Evolutionary conservation across 1,140 invertebrate species (phyloP), one percentile per base, ranked within the genome.

Genomic region (Meloidogyne floridensis): DNA sequence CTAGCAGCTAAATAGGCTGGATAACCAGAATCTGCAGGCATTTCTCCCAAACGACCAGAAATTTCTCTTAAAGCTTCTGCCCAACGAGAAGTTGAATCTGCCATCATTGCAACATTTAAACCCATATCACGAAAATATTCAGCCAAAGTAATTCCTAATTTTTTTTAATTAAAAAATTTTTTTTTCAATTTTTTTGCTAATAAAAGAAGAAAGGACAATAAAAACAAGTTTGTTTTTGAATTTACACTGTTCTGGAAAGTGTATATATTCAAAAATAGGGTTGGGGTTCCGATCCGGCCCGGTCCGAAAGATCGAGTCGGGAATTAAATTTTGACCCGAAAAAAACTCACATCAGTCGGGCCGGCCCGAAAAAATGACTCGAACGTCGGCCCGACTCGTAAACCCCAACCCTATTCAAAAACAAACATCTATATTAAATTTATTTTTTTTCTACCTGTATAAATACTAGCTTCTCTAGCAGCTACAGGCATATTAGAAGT

Each of bases 401-500:
- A 20, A 20, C 20, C 20, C 20, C 20, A 20, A 20, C 20, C 20
- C 20, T 20, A 20, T 20, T 20, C 20, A 20, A 20, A 20, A 20
- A 20, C 20, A 20, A 20, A 20, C 20, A 20, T 20, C 20, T 20
- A 20, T 20, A 20, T 20, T 20, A 20, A 79, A 43, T 59, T 47
- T 43, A 13, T 15, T 20, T 75, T 59, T 18, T 53, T 10, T 56
- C n/a, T 18, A 92, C 95, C 95, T 76, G 98, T 99, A 91, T 99
- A 99, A 91, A 99, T 99, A 87, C 97, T 99, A 87, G 98, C 98
- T 92, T 99, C 98, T 92, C 98, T 94, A 92, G 98, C 98, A 92
- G 98, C 98, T 81, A 99, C 97, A 92, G 98, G 98, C 98, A 99
- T 99, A 94, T 99, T 99, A 76, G 97, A 99, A 69, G 98, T 99